Evolutionary conservation across 2,888 invertebrate genomes (phyloP).

Genomic region (Seira sanloemensis): DNA sequence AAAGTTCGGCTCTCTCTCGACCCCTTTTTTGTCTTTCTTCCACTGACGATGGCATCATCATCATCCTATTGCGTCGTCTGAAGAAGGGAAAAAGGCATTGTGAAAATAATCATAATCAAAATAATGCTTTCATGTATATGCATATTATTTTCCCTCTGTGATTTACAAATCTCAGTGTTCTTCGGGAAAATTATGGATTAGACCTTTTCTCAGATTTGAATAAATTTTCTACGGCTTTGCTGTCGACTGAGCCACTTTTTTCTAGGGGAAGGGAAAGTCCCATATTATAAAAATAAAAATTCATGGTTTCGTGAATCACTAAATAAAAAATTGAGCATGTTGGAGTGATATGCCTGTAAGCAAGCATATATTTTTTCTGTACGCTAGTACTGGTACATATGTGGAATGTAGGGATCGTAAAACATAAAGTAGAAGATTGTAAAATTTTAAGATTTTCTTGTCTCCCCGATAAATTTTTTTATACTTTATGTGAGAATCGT

Average conservation of each 20-base stretch:
- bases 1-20: not conserved
- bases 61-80: not conserved
- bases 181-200: not conserved
- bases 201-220: not conserved
- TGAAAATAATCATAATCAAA: not conserved
- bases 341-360: not conserved
- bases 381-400: not conserved
- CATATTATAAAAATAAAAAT: not conserved
- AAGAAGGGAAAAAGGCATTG: too few species aligned
- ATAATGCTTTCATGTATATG: not conserved
- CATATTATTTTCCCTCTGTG: not conserved
- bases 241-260: not conserved
- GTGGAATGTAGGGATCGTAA: not conserved
- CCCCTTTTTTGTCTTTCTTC: not conserved
- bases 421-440: not conserved
- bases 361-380: not conserved
- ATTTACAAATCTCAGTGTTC: slow-evolving; percentile 1
- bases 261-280: not conserved
- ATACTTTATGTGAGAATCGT: not conserved
- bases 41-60: not conserved
- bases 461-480: not conserved
- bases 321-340: not conserved
- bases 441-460: not conserved
- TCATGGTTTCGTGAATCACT: not conserved
- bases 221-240: not conserved